Percentiles rank a stretch among this genome's conserved stretches.
These are phyloP conservation scores for Rhabdophis nuchalis DNA, from an alignment of 2,797 vertebrate genomes.

Conservation along the genomic window DNA sequence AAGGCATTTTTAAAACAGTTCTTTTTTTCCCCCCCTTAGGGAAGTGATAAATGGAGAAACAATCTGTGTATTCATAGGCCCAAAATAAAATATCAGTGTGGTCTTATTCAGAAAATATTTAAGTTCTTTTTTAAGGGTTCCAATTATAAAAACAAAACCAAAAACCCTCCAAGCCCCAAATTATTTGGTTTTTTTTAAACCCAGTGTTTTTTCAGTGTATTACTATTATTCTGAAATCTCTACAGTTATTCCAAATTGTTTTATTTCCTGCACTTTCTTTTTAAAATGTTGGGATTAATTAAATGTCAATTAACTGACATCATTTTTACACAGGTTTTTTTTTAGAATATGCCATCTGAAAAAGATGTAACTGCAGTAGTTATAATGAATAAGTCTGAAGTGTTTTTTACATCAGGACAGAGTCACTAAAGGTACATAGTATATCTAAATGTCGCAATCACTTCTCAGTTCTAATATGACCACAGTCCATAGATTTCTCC, in stretches of 20 bases:
- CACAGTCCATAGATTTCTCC: not conserved
- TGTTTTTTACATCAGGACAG: not conserved
- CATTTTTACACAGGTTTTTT: constrained; percentile 17
- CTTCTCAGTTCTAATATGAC: not conserved
- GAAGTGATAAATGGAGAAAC: not conserved
- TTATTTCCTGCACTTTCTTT: constrained; percentile 22
- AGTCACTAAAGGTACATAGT: not conserved
- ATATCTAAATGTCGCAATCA: not conserved
- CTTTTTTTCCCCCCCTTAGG: not conserved
- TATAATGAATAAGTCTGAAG: not conserved
- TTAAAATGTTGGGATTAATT: constrained; percentile 25
- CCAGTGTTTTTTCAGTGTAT: constrained; percentile 6
- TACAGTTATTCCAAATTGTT: constrained; percentile 14
- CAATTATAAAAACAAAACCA: constrained; percentile 2
- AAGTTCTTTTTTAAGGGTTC: not conserved
- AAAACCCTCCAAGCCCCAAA: not conserved
- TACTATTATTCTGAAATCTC: constrained; percentile 17
- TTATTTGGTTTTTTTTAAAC: too few species aligned
- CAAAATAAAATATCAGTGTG: not conserved
- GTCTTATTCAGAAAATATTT: constrained; percentile 15
- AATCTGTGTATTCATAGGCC: not conserved
- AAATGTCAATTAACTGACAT: constrained; percentile 22
- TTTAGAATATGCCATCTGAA: not conserved
- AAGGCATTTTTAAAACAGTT: not conserved
- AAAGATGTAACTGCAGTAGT: not conserved